Conservation (phyloP, 2,888 invertebrate genomes). For the Hermaeophaga mercurialis region DNA sequence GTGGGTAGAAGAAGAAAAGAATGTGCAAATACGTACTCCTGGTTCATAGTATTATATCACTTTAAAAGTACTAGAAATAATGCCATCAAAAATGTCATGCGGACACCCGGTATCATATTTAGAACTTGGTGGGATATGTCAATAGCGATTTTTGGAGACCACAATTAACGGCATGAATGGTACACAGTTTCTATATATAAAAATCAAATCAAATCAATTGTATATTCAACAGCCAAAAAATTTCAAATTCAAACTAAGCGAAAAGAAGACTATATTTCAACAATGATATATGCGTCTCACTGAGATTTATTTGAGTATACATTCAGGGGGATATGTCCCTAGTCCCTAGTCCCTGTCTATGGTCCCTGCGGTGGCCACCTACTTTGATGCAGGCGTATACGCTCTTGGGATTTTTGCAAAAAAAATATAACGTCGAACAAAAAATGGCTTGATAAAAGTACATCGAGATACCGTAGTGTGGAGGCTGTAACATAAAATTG, state of each 20-base stretch:
- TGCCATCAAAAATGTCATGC: no score
- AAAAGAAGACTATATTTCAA: slow-evolving; percentile 26
- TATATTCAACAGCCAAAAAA: slow-evolving; percentile 5
- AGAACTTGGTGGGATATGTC: no score
- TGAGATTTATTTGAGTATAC: slow-evolving; percentile 27
- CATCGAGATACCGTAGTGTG: not conserved
- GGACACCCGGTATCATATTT: no score
- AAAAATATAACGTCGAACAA: slow-evolving; percentile 22
- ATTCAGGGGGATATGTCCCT: slow-evolving; percentile 23
- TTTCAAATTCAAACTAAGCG: slow-evolving; percentile 23
- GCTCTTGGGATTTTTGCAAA: slow-evolving; percentile 17
- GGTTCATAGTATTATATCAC: no score
- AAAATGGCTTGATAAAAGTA: slow-evolving; percentile 21
- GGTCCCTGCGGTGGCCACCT: slow-evolving; percentile 21
- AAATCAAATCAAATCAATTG: slow-evolving; percentile 4
- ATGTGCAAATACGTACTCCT: no score
- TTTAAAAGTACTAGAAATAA: no score
- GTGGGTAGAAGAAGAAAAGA: no score
- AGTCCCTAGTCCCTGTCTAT: slow-evolving; percentile 11
- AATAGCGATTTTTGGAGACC: no score
- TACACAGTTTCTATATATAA: no score
- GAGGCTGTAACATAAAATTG: slow-evolving; percentile 23
- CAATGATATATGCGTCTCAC: slow-evolving; percentile 26
- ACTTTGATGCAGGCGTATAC: slow-evolving; percentile 22
- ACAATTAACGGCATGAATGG: no score